Percentiles rank a stretch among this genome's conserved stretches.
Conservation (phyloP, 2,888 invertebrate species). For the Dynastes hyllus region DNA sequence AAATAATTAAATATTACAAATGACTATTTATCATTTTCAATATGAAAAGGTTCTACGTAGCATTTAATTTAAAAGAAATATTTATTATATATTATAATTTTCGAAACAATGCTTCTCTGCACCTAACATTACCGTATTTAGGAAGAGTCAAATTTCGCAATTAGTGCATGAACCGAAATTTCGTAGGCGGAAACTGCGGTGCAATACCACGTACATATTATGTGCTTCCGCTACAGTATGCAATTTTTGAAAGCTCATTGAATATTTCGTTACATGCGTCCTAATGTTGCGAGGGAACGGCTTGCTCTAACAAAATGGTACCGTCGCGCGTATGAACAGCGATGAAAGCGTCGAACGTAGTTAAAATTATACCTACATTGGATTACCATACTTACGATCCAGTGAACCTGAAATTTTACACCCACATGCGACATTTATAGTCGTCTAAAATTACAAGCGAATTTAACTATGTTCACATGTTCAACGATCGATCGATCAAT, state of each 20-base stretch:
- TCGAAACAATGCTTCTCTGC: too few relatives aligned
- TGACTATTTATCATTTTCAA: too few relatives aligned
- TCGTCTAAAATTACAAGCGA: background rate
- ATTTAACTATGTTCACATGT: background rate
- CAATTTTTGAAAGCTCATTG: background rate
- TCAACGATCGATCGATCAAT: background rate
- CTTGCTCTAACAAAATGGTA: background rate
- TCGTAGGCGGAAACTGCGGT: too few relatives aligned
- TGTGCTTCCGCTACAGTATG: background rate
- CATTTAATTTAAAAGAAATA: too few relatives aligned
- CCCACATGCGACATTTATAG: background rate
- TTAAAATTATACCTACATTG: background rate
- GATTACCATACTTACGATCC: background rate
- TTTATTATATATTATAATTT: too few relatives aligned
- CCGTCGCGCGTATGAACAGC: background rate
- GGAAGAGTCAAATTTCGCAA: too few relatives aligned
- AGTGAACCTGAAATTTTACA: constrained; percentile 5
- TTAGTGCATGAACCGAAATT: too few relatives aligned
- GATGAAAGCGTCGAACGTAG: background rate
- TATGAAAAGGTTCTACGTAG: too few relatives aligned
- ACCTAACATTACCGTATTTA: too few relatives aligned
- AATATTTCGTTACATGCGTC: background rate
- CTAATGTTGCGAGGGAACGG: background rate
- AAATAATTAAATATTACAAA: too few relatives aligned
- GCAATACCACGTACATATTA: background rate